Conservation (phyloP, 1,140 invertebrate species). For the Leucophenga varia region DNA sequence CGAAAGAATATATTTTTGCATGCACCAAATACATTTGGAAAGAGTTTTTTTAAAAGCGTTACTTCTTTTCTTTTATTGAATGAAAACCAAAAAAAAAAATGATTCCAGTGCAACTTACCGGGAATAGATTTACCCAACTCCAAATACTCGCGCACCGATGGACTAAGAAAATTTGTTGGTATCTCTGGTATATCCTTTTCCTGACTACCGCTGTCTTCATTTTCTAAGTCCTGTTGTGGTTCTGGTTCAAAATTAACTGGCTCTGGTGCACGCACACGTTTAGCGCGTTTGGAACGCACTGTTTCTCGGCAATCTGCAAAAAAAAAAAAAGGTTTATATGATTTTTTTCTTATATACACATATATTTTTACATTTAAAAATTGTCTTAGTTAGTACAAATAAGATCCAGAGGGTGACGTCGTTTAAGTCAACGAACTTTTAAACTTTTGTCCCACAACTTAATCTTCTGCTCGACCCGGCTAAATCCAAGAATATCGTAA, state of each 20-base stretch:
- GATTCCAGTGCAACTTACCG: conserved; percentile 61
- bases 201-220: conserved; percentile 63
- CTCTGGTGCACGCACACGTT: conserved; percentile 67
- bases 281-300: conserved; percentile 56
- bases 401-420: background rate
- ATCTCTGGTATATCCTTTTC: conserved; percentile 61
- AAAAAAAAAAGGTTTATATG: conserved; percentile 12
- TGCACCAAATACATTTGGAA: too few relatives aligned
- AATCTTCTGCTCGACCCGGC: too few relatives aligned
- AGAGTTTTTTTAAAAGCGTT: too few relatives aligned
- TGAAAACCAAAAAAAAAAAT: conserved; percentile 13
- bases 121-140: conserved; percentile 85
- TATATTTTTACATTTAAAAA: background rate
- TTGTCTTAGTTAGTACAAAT: too few relatives aligned
- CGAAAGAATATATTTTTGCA: too few relatives aligned
- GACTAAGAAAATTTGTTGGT: conserved; percentile 76
- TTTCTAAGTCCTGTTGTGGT: conserved; percentile 68
- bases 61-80: conserved; percentile 3
- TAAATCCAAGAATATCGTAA: too few relatives aligned
- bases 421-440: conserved; percentile 26
- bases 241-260: conserved; percentile 64
- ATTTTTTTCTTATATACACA: conserved; percentile 3
- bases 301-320: conserved; percentile 61
- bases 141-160: conserved; percentile 79
- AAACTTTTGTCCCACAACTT: too few relatives aligned